Evolutionary conservation across 2,888 invertebrate species (phyloP).

Genomic region (Pandemis cinnamomeana): DNA sequence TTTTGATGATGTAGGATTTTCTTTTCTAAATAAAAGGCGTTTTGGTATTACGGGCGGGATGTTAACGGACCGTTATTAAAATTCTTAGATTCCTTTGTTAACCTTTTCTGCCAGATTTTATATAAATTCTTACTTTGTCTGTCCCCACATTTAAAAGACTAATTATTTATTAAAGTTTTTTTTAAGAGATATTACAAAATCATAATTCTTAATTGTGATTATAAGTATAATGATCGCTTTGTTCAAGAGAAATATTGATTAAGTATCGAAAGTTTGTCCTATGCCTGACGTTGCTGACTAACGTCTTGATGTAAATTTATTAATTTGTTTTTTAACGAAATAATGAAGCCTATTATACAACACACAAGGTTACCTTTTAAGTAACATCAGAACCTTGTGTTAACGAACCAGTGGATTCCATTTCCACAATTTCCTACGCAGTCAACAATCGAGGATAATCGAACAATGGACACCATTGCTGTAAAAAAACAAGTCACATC

Average conservation of each 20-base stretch:
- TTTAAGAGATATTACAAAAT: not conserved
- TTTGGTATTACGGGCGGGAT: not conserved
- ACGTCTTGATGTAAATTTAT: not conserved
- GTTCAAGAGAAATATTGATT: too few species aligned
- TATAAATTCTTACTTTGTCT: not conserved
- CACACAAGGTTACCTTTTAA: not conserved
- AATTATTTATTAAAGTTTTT: not conserved
- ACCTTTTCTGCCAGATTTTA: not conserved
- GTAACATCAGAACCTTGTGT: not conserved
- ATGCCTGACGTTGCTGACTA: too few species aligned
- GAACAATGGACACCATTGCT: constrained; percentile 32
- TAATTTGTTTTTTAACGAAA: not conserved
- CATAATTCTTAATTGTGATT: too few species aligned
- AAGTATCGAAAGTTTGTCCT: too few species aligned
- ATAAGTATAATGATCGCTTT: too few species aligned
- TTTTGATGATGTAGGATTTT: not conserved
- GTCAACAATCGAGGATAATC: constrained; percentile 13
- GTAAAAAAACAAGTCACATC: constrained; percentile 35
- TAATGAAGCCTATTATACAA: too few species aligned
- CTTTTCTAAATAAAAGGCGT: not conserved
- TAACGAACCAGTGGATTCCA: constrained; percentile 1
- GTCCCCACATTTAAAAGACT: not conserved
- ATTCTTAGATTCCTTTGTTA: not conserved
- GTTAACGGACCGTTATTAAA: constrained; percentile 11
- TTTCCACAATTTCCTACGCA: constrained; percentile 19